Percentiles rank a stretch among this genome's conserved stretches.
Conservation (phyloP, 2,797 vertebrate species). For the Sebastes taczanowskii region DNA sequence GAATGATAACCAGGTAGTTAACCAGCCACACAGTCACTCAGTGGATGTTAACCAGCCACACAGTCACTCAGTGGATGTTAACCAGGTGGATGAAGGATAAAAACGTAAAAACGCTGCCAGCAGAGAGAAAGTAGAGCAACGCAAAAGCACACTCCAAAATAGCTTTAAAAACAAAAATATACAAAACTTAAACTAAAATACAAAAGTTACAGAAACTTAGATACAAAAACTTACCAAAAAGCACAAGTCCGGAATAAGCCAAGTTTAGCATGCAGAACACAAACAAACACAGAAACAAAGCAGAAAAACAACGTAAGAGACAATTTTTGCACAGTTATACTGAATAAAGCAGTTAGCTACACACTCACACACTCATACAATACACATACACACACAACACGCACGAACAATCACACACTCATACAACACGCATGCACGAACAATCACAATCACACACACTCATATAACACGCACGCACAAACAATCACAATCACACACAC, state of each 20-base stretch:
- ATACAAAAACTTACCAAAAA: conserved; percentile 99
- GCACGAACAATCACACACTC: too few species aligned
- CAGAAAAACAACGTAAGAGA: conserved; percentile 95
- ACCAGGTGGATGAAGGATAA: conserved; percentile 29
- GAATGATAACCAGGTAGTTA: neutral
- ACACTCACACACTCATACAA: too few species aligned
- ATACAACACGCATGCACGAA: too few species aligned
- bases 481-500: neutral
- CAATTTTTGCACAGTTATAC: conserved; percentile 78
- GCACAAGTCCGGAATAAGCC: conserved; percentile 99
- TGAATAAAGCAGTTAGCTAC: conserved; percentile 79
- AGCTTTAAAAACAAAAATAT: conserved; percentile 47
- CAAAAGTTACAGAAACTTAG: conserved; percentile 88
- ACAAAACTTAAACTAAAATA: conserved; percentile 71
- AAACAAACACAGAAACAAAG: conserved; percentile 85
- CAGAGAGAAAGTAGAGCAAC: conserved; percentile 55
- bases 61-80: neutral
- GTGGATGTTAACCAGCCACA: conserved; percentile 16
- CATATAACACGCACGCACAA: too few species aligned
- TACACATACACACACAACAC: too few species aligned
- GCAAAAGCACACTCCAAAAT: conserved; percentile 53
- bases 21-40: conserved; percentile 11
- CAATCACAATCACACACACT: too few species aligned
- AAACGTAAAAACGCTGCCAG: conserved; percentile 30
- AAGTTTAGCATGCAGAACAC: conserved; percentile 99